Evolutionary conservation across 2,888 invertebrate genomes (phyloP), one percentile per base, ranked within the genome.

Genomic region (Parthenolecanium corni): DNA sequence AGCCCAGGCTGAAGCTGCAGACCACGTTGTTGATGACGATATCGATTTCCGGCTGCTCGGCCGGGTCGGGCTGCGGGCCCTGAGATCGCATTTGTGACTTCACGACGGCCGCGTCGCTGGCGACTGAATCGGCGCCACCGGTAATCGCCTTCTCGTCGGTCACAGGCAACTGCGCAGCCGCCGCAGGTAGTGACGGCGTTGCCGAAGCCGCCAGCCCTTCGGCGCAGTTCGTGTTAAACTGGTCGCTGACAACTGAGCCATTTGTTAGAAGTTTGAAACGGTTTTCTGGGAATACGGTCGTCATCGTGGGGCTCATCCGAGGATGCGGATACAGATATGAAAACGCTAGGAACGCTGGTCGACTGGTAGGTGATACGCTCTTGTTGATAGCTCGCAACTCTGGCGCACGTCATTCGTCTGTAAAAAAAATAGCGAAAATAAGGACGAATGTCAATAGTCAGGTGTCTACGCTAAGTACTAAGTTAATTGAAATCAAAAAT

Each of bases 11-110:
- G 80, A 96, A 93, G 80, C 86, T 89, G 79, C 91, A 91, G 73
- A 94, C 95, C 70, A 95, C 95, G 81, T 97, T 97, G 79, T 92
- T 95, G 75, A 96, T 93, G 73, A 89, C 85, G 74, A 96, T 94
- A 77, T 94, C 94, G 75, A 94, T 83, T 77, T 89, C 89, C 11
- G 86, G 86, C 68, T 84, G 83, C 62, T 79, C 78, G 61, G 62
- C 61, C 53, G 42, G 11, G 9, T 44, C 31, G 5, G 31, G 18
- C 25, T 18, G 25, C n/a, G 16, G 23, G 24, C 18, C 5, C 23
- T 40, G 56, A 56, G 56, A 56, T 56, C 56, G 23, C 23, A 56
- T 25, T 14, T 56, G 44, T 21, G 56, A 56, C 42, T 24, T 46
- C 20, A 25, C 18, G 9, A 46, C 23, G 18, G 21, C 12, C 21